Base-by-base conservation (phyloP, 2,113 vertebrate genomes). In the Tonatia bakeri region DNA sequence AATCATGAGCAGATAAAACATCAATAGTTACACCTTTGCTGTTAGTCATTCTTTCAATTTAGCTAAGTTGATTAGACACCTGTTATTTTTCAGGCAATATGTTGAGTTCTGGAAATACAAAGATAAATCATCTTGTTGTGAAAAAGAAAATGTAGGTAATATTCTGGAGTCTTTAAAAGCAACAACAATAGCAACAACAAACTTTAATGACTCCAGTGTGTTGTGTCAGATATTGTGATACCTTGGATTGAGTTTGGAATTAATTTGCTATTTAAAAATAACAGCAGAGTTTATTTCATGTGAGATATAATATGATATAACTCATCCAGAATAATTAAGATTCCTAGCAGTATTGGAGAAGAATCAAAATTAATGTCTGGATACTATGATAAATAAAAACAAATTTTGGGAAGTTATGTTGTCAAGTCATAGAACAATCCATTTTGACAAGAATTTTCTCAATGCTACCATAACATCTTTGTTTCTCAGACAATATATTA, bases 401-500 rank as follows among this genome's bases (percentile, higher is more conserved):
- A 79, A 6, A 31, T 69, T 91, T 77, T 22, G 50, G 10, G 17
- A 50, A n/a, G 15, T 45, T 28, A 36, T 13, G 2, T 17, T 50
- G 64, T 87, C 59, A 4, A 59, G 8, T 84, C 24, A 54, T 12
- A 93, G 20, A 7, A n/a, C 1, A 67, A 61, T 31, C 15, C 33
- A 52, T 84, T 64, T 83, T 1, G 10, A 28, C 38, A 83, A 28
- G 0, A 88, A 59, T 52, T 82, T 96, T 76, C 15, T 94, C 45
- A 96, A 0, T 33, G 94, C 95, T 16, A 31, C 15, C 80, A 38
- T 89, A 24, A 92, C 87, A 17, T 96, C 96, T 70, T 96, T 94
- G 52, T 97, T 96, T 89, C 87, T 91, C 28, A 93, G 69, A 70
- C 87, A 88, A 12, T 95, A 96, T 81, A 94, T 92, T 5, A 92